A percentile compares a stretch with the other conserved stretches of the same genome.
Evolutionary conservation across 37 sponge, comb jelly and placozoan genomes (phyloP).

Genomic region (Oscarella lobularis): DNA sequence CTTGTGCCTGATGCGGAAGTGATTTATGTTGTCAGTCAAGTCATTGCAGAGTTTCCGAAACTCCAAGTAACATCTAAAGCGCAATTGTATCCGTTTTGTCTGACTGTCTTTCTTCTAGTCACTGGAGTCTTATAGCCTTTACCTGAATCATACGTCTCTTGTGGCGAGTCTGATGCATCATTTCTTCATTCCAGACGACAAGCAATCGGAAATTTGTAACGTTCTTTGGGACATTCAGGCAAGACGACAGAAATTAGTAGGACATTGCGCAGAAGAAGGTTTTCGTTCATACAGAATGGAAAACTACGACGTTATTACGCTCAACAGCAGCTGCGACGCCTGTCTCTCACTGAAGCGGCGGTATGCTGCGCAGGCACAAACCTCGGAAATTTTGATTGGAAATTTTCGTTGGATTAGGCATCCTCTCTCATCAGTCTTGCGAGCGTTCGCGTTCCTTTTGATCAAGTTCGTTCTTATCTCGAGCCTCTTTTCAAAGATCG

Average conservation of each 20-base stretch:
- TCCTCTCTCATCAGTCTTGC: no score
- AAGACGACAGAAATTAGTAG: no score
- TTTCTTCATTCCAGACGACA: constrained; percentile 49
- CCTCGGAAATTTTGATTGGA: no score
- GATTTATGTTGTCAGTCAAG: constrained; percentile 48
- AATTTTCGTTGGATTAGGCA: no score
- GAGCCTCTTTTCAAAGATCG: no score
- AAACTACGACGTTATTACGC: no score
- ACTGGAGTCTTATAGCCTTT: constrained; percentile 18
- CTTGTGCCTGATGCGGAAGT: constrained; percentile 65
- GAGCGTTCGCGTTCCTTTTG: no score
- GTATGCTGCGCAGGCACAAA: no score
- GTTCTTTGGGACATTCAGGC: background rate
- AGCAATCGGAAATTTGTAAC: constrained; percentile 9
- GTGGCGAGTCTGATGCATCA: constrained; percentile 30
- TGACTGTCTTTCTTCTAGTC: background rate
- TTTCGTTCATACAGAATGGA: no score
- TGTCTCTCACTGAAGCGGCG: no score
- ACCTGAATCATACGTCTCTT: constrained; percentile 49
- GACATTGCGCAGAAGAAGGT: no score
- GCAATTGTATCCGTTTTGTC: background rate
- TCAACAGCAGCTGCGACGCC: no score
- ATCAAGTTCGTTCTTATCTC: background rate
- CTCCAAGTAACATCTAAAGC: constrained; percentile 21
- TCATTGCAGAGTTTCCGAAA: constrained; percentile 38